Evolutionary conservation across 2,113 vertebrate genomes (phyloP).

Genomic region (Harpagus bidentatus): DNA sequence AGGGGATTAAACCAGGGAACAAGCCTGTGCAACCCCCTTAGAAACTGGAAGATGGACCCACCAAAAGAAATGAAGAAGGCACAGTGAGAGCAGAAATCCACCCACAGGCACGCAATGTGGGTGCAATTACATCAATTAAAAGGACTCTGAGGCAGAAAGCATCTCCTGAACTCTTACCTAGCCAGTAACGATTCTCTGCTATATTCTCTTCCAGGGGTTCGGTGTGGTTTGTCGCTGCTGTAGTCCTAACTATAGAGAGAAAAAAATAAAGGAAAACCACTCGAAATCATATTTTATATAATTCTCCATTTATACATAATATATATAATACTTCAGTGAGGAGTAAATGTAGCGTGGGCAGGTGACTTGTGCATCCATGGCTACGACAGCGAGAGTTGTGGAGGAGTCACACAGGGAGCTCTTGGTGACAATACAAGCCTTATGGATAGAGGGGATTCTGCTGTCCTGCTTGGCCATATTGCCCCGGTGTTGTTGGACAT

Average conservation of each 20-base stretch:
- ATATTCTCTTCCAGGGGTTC: rapidly evolving
- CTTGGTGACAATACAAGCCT: neutral
- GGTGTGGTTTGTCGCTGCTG: neutral
- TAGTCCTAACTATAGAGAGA: neutral
- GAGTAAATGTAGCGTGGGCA: neutral
- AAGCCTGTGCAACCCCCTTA: neutral
- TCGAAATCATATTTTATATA: neutral
- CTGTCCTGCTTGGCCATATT: neutral
- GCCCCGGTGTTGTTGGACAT: neutral
- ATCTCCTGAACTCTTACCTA: neutral
- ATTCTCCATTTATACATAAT: neutral
- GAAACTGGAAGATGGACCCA: neutral
- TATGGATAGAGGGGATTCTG: rapidly evolving
- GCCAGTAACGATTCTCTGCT: neutral
- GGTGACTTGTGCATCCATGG: neutral
- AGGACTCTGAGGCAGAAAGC: neutral
- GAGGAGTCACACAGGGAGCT: neutral
- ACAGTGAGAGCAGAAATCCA: neutral
- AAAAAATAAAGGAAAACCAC: neutral
- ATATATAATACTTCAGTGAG: neutral
- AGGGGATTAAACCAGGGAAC: neutral
- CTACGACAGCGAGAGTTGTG: neutral
- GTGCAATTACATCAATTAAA: neutral
- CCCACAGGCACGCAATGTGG: rapidly evolving
- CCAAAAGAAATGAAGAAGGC: neutral